Base-by-base conservation (phyloP, 1,140 invertebrate genomes). In the Sycophila sp. region DNA sequence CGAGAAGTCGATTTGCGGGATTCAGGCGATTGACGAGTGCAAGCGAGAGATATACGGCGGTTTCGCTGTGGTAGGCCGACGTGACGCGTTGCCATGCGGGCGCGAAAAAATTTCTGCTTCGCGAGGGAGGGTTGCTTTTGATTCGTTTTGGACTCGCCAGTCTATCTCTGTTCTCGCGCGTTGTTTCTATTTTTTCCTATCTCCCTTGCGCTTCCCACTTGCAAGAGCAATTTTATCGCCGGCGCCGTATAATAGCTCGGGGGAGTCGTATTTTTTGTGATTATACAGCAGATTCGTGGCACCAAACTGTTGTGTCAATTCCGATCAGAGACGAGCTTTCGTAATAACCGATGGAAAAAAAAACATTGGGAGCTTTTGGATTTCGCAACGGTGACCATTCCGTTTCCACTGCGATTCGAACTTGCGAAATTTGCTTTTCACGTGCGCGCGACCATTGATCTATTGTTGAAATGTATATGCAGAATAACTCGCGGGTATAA, bases 1-100 rank as follows among this genome's bases (percentile, higher is more conserved):
- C 60, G 68, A 70, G 58, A 70, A 64, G 68, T 70, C 68, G 68
- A 64, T 70, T 64, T 70, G 62, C 47, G 51, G 32, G 51, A 55
- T 64, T 19, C 36, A 47, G 2, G 68, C 51, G 59, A 64, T 53
- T 63, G 36, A 28, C 51, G 45, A 49, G 45, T 49, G 45, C 17
- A 19, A n/a, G 45, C 3, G 19, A 53, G 53, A 34, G 32, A 34
- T 28, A 56, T 1, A 15, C 8, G 28, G 32, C 36, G 56, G 40
- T 53, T 28, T 26, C 34, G 4, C 62, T 64, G 59, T 42, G 62
- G 62, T 64, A 24, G 63, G 26, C 30, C 49, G 32, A n/a, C n/a
- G n/a, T n/a, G n/a, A n/a, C n/a, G n/a, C n/a, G n/a, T n/a, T n/a
- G n/a, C n/a, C 13, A 42, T 22, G 55, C 17, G 64, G 8, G 32